Conservation (phyloP, 1,140 invertebrate genomes). For the Whitmania pigra region DNA sequence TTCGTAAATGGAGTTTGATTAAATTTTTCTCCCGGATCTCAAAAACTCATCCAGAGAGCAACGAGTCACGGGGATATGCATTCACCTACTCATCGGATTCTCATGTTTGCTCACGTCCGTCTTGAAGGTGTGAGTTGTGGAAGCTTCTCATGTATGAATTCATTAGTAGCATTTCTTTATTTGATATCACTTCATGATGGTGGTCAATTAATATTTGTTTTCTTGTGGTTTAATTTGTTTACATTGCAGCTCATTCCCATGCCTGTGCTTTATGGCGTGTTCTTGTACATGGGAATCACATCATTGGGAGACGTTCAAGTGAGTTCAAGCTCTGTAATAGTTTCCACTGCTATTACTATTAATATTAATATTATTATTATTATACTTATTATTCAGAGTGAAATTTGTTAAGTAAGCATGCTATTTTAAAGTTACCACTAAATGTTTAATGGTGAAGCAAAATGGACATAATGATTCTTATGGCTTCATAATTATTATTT, state of each 20-base stretch:
- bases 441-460: neutral
- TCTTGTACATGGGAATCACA: constrained; percentile 39
- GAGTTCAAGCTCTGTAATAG: constrained; percentile 15
- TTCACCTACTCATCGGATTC: constrained; percentile 83
- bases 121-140: constrained; percentile 31
- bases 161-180: constrained; percentile 3
- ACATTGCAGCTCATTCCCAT: constrained; percentile 36
- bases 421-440: neutral
- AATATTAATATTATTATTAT: neutral
- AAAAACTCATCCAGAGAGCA: constrained; percentile 59
- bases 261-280: constrained; percentile 40
- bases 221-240: neutral
- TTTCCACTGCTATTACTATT: neutral
- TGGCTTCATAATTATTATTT: neutral
- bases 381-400: too few relatives aligned
- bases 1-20: neutral
- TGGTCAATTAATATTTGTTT: neutral
- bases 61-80: constrained; percentile 80
- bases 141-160: too few relatives aligned
- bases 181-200: neutral
- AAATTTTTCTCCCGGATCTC: neutral
- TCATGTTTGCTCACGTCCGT: constrained; percentile 83
- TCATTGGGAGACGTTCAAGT: constrained; percentile 45
- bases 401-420: neutral
- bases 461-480: neutral